phyloP scores from a whole-genome alignment of 2,113 vertebrate species.

The Hemichromis elongatus region DNA sequence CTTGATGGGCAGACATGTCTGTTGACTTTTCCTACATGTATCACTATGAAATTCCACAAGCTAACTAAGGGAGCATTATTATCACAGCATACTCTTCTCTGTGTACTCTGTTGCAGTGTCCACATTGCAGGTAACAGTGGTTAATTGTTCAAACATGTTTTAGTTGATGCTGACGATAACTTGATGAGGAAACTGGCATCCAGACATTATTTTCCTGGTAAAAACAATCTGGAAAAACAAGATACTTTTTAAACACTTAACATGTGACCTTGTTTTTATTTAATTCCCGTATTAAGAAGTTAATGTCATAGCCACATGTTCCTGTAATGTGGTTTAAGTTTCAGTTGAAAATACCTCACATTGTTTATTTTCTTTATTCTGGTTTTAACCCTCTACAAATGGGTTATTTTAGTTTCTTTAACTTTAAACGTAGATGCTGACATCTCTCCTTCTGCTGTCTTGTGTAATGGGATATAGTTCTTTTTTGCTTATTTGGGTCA shows the following conservation, averaged over 20 bases:
- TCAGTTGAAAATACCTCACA: not conserved
- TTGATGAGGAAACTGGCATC: not conserved
- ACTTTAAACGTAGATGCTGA: not conserved
- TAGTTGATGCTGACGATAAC: not conserved
- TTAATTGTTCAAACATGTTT: not conserved
- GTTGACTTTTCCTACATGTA: not conserved
- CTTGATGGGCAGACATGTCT: not conserved
- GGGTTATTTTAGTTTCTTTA: not conserved
- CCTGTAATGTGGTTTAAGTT: not conserved
- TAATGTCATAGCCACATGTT: not conserved
- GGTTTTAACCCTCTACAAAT: not conserved
- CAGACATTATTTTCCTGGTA: not conserved
- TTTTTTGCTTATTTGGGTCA: not conserved
- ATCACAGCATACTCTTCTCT: not conserved
- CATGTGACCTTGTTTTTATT: too few relatives aligned
- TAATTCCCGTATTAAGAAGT: not conserved
- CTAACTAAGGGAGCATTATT: not conserved
- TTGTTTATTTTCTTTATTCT: not conserved
- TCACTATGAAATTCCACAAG: not conserved
- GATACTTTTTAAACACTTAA: not conserved
- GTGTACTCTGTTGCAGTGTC: not conserved
- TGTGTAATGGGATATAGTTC: not conserved
- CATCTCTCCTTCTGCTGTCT: accelerated
- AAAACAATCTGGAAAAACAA: not conserved
- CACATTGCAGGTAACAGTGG: not conserved